phyloP scores from a whole-genome alignment of 2,113 vertebrate genomes.

The Pandion haliaetus region DNA sequence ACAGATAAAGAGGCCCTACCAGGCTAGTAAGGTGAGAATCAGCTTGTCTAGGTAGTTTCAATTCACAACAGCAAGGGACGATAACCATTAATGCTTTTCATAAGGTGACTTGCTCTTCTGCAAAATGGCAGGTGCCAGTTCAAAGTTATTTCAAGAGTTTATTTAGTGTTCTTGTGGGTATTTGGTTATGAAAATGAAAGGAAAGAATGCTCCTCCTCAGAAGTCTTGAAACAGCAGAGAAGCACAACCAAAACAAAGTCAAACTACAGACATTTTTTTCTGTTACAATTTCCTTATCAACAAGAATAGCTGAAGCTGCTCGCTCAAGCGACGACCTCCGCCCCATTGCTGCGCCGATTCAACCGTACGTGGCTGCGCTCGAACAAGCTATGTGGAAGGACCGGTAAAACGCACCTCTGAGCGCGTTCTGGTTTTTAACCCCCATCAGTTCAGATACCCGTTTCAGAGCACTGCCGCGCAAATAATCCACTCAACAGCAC shows the following conservation, averaged over 20 bases:
- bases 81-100: not conserved
- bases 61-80: not conserved
- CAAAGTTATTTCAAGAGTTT: not conserved
- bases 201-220: not conserved
- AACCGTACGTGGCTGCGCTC: rapidly evolving
- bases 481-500: rapidly evolving
- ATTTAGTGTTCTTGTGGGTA: not conserved
- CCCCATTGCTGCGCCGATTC: rapidly evolving
- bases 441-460: rapidly evolving
- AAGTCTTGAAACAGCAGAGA: not conserved
- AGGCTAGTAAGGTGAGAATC: not conserved
- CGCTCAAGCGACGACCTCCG: rapidly evolving
- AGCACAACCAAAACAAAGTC: not conserved
- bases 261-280: not conserved
- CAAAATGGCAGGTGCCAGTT: not conserved
- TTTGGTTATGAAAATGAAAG: rapidly evolving
- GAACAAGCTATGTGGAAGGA: not conserved
- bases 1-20: not conserved
- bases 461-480: not conserved
- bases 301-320: not conserved
- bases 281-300: not conserved
- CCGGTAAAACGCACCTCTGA: not conserved
- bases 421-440: not conserved
- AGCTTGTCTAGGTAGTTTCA: not conserved
- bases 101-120: not conserved